These are phyloP conservation scores for Pangasius mekongensis DNA, from an alignment of 2,797 vertebrate species.

Conservation along the genomic window DNA sequence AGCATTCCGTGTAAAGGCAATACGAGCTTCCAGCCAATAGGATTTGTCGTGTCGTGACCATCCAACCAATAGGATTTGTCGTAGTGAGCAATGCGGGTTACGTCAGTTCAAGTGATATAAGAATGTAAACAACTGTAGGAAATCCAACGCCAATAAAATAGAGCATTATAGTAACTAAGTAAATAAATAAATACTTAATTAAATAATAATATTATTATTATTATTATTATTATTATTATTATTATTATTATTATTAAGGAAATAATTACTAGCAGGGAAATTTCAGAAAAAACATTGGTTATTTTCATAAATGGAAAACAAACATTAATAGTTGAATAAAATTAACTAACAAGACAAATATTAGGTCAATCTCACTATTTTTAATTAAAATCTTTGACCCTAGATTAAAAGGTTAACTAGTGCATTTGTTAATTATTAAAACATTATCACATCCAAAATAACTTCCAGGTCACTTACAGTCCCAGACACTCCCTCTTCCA, in stretches of 20 bases:
- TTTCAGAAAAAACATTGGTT: not conserved
- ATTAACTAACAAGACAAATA: not conserved
- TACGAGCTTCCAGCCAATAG: conserved; percentile 1
- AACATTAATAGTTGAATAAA: not conserved
- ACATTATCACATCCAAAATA: not conserved
- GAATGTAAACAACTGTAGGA: not conserved
- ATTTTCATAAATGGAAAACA: too few species aligned
- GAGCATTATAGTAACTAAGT: not conserved
- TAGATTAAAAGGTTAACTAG: not conserved
- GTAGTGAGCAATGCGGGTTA: not conserved
- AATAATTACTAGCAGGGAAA: not conserved
- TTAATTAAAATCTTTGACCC: not conserved
- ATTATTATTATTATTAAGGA: too few species aligned
- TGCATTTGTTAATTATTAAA: conserved; percentile 7
- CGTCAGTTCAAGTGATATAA: not conserved
- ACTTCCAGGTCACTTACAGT: not conserved
- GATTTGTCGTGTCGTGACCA: not conserved
- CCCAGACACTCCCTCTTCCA: not conserved
- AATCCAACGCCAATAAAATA: not conserved
- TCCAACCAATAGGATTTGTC: conserved; percentile 22
- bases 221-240: too few species aligned
- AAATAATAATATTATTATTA: too few species aligned
- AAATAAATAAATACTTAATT: too few species aligned
- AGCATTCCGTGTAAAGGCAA: not conserved
- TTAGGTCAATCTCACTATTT: not conserved